Evolutionary conservation across 2,797 vertebrate genomes (phyloP), one percentile per base, ranked within the genome.

Genomic region (Peromyscus attwateri): DNA sequence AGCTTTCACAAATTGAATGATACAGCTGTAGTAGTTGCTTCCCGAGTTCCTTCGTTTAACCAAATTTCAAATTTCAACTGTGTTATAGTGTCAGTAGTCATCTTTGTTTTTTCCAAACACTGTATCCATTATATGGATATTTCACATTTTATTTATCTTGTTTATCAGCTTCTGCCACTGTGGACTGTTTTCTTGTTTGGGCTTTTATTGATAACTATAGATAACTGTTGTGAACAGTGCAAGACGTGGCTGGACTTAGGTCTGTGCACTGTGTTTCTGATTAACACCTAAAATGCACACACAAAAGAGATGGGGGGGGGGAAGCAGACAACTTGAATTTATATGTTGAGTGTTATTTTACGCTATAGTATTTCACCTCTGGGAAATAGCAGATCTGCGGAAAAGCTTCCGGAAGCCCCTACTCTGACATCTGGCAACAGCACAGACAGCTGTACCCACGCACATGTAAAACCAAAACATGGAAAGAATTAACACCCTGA

Each of bases 391-490:
- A 99, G 99, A 99, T 98, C 98, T 98, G 98, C 98, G 98, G 97
- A 98, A 98, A 98, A 98, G 98, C 98, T 99, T 99, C 98, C 97
- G 92, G 98, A 98, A 98, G 97, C 96, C 93, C 89, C 97, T 97
- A 98, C 96, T 98, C 97, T 98, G 98, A 99, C 99, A 99, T 99
- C 99, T 99, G 99, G 99, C 98, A 98, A 97, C 98, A 98, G 98
- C 98, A 98, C 97, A 98, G 99, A 99, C 99, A 99, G 99, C 99
- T 99, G 99, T 98, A 99, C 98, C 98, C 98, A 98, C 97, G 98
- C 98, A 98, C 95, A 98, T 98, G 97, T 97, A 98, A 98, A 98
- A 97, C 90, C 71, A 98, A 98, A 98, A 88, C 93, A 95, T 68
- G 98, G 98, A 98, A 99, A 98, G 98, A 89, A 98, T 95, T 95